Base-by-base conservation (phyloP, 1,140 invertebrate genomes). In the Drosophila tani region DNA sequence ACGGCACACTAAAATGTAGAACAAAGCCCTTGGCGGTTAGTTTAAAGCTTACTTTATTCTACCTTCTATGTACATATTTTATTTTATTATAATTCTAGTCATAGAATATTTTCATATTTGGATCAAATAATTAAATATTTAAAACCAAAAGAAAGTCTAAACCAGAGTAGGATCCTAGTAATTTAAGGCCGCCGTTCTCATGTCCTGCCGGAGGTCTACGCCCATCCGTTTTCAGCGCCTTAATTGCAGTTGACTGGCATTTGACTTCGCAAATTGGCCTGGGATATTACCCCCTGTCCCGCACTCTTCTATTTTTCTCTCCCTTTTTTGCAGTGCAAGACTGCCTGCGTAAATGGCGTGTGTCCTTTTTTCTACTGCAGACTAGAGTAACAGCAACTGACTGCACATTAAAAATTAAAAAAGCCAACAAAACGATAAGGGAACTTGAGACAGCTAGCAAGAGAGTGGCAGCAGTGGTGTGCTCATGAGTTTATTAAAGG, bases 351-450 rank as follows among this genome's bases (percentile, higher is more conserved):
- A 88, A 87, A 88, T 88, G 81, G 84, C 62, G 83, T 87, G 84
- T 88, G 75, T 88, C 85, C 75, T 74, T 78, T 50, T 59, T 49
- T 57, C 19, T 49, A 57, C 46, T 27, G 46, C 40, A 51, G 73
- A 51, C 47, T 74, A 45, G 43, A 71, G 32, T 38, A 84, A 51
- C 59, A 81, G 65, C 75, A 83, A 85, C 78, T 75, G 84, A 63
- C 81, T 90, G 85, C 85, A 90, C 85, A 90, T 90, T 90, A 90
- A 90, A 90, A 90, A 90, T 90, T 90, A 90, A 90, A 90, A 90
- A 82, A 76, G 63, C 53, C 81, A 83, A 83, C 68, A 68, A 51
- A 62, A 62, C 58, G 64, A 35, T 60, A 41, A 70, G 64, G 64
- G 50, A 56, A 70, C 49, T 70, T 46, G 67, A 70, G 49, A 45